phyloP scores from a whole-genome alignment of 2,888 invertebrate species.

The Crossocerus cetratus region DNA sequence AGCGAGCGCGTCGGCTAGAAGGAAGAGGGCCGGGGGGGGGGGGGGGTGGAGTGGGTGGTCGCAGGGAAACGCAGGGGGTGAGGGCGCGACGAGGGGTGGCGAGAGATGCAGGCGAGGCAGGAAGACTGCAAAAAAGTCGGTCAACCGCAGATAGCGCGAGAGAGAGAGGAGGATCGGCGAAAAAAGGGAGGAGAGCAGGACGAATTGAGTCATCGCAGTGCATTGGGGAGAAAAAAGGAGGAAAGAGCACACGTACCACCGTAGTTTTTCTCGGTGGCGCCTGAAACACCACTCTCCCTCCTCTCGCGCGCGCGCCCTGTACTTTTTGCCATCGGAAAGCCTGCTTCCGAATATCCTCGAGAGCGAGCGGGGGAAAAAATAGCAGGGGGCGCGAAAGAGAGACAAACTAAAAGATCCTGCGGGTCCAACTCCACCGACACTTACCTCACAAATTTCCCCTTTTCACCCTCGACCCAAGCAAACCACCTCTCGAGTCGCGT shows the following conservation, averaged over 20 bases:
- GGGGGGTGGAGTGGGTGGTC: background rate
- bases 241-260: background rate
- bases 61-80: conserved; percentile 12
- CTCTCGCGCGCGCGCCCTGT: background rate
- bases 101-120: conserved; percentile 29
- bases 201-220: conserved; percentile 56
- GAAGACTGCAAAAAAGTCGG: conserved; percentile 58
- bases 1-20: background rate
- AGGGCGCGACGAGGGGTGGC: conserved; percentile 16
- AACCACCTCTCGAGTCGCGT: conserved; percentile 33
- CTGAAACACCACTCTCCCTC: conserved; percentile 10
- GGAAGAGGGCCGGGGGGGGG: background rate
- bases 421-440: too few relatives aligned
- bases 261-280: conserved; percentile 49
- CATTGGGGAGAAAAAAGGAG: conserved; percentile 11
- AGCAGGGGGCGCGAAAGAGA: conserved; percentile 1
- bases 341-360: background rate
- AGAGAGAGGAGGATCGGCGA: background rate
- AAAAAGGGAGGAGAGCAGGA: conserved; percentile 32
- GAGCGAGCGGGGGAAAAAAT: conserved; percentile 5
- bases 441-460: conserved; percentile 72
- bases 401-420: too few relatives aligned
- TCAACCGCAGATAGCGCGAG: conserved; percentile 56
- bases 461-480: conserved; percentile 25
- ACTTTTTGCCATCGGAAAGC: background rate